These are phyloP conservation scores for Branchinecta lynchi DNA, from an alignment of 1,140 invertebrate genomes.

Conservation along the genomic window DNA sequence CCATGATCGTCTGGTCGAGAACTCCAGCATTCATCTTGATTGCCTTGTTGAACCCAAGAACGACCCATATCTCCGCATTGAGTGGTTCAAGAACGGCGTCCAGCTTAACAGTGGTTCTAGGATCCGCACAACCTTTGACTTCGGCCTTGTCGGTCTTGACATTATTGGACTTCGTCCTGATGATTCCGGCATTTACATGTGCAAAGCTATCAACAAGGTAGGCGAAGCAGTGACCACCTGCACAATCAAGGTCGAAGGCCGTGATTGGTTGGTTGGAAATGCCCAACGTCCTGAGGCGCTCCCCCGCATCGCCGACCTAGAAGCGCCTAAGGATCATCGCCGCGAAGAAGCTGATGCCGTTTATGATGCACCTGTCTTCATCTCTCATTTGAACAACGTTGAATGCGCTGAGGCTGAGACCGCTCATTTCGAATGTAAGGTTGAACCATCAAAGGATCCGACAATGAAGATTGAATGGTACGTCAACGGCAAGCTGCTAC, in stretches of 20 bases:
- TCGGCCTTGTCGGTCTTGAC: constrained; percentile 79
- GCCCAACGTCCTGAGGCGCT: constrained; percentile 80
- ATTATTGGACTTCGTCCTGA: constrained; percentile 68
- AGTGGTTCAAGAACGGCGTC: constrained; percentile 88
- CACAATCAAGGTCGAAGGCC: constrained; percentile 66
- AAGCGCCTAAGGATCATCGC: constrained; percentile 49
- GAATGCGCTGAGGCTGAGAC: constrained; percentile 75
- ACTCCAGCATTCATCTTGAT: constrained; percentile 79
- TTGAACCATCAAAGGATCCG: constrained; percentile 85
- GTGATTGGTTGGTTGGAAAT: constrained; percentile 68
- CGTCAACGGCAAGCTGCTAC: constrained; percentile 63
- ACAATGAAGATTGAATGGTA: constrained; percentile 86
- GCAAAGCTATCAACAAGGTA: constrained; percentile 71
- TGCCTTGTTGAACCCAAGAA: constrained; percentile 88
- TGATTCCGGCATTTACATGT: constrained; percentile 86
- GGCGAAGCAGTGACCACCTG: constrained; percentile 84
- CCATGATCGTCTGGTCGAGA: constrained; percentile 68
- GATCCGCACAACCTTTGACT: constrained; percentile 76
- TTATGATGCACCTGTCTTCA: constrained; percentile 73
- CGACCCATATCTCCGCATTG: constrained; percentile 72
- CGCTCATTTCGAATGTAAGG: constrained; percentile 84
- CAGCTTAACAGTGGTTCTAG: constrained; percentile 60
- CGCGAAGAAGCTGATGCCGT: constrained; percentile 47
- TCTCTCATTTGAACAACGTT: constrained; percentile 76
- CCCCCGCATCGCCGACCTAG: constrained; percentile 65